Evolutionary conservation across 2,888 invertebrate genomes (phyloP).

Genomic region (Pristionchus exspectatus): DNA sequence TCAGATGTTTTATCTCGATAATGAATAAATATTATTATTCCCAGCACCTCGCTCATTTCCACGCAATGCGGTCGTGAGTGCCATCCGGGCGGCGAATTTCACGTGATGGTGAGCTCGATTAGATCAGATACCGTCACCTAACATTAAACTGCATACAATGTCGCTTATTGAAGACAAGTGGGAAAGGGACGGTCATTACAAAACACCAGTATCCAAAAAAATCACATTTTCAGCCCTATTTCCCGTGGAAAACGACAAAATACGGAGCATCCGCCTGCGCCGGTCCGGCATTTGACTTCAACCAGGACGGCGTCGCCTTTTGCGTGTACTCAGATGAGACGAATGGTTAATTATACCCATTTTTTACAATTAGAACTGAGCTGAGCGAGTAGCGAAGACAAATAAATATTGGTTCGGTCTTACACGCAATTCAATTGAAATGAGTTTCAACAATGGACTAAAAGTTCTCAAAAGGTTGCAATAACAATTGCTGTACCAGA

Average conservation of each 20-base stretch:
- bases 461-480: neutral
- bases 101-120: constrained; percentile 7
- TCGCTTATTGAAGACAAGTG: too few relatives aligned
- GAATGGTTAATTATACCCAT: neutral
- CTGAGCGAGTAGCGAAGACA: neutral
- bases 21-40: too few relatives aligned
- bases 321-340: neutral
- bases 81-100: neutral
- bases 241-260: neutral
- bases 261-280: neutral
- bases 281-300: neutral
- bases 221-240: neutral
- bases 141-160: too few relatives aligned
- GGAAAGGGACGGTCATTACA: too few relatives aligned
- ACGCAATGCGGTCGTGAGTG: neutral
- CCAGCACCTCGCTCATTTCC: neutral
- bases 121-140: too few relatives aligned
- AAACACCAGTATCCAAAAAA: neutral
- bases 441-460: neutral
- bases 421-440: neutral
- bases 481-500: neutral
- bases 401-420: neutral
- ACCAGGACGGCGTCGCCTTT: neutral
- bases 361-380: neutral
- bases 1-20: too few relatives aligned